Base-by-base conservation (phyloP, 2,888 invertebrate species). In the Athalia rosae region DNA sequence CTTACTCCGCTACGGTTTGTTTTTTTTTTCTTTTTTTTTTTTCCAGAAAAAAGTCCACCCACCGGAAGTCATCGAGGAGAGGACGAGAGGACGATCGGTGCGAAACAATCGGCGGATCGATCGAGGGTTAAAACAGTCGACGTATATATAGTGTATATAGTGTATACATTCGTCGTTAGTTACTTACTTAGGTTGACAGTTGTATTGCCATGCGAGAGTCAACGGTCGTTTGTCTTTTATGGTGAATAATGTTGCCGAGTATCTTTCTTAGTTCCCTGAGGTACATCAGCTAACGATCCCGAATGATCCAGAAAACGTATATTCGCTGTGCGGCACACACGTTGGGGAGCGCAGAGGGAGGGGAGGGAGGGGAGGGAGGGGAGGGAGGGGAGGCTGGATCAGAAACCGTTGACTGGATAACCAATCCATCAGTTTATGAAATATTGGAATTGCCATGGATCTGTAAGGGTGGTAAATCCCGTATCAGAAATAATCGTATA, bases 221-320 rank as follows among this genome's bases (percentile, higher is more conserved):
- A 41, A 41, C 48, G 9, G 82, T 80, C 80, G 80, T 79, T 82
- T 82, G 76, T 84, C 85, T 85, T 79, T 61, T 8, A 9, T 9
- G n/a, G 7, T 50, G 50, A 9, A 9, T 11, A 9, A 53, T n/a
- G 53, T 11, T 53, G 9, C 7, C 1, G 43, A 43, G 66, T 76
- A 67, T 79, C 81, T 80, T 81, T 81, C n/a, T 79, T 74, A 53
- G 41, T 59, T 83, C 83, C 84, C 84, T 15, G 63, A 79, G 80
- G 82, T 82, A 78, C 85, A 85, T 85, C 85, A 86, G 81, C 81
- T 85, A 85, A 85, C 85, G 83, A 83, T 81, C 82, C 83, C 64
- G 79, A 80, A 86, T 82, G 83, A 84, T 79, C 67, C 53, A 53
- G 11, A 9, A 67, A 50, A 48, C 3, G 62, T 4, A 6, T 9